Conservation (phyloP, 1,140 invertebrate genomes). For the Venturia canescens region DNA sequence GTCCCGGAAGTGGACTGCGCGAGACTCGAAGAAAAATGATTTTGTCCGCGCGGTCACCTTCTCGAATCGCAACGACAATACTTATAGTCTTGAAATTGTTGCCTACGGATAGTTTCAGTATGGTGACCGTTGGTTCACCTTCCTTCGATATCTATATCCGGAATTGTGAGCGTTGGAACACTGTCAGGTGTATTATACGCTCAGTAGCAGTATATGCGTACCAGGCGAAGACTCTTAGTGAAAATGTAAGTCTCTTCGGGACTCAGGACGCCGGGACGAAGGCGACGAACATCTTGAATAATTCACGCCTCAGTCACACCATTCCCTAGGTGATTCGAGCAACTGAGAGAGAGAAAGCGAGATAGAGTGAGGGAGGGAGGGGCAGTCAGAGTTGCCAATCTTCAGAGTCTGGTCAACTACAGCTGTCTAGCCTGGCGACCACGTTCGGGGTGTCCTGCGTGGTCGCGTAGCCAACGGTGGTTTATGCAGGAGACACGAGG, state of each 20-base stretch:
- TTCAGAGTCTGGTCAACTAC: slow-evolving; percentile 41
- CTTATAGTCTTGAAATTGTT: slow-evolving; percentile 63
- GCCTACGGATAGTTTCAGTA: slow-evolving; percentile 26
- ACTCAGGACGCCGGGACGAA: not conserved
- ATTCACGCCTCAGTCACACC: slow-evolving; percentile 55
- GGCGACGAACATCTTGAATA: slow-evolving; percentile 59
- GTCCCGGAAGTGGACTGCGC: no score
- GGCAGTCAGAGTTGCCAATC: slow-evolving; percentile 31
- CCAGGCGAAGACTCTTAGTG: not conserved
- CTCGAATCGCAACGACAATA: no score
- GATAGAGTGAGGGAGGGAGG: slow-evolving; percentile 1
- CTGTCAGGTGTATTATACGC: slow-evolving; percentile 32
- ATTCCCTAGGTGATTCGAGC: slow-evolving; percentile 22
- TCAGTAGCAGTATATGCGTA: slow-evolving; percentile 18
- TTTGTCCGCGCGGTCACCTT: no score
- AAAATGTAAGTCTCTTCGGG: slow-evolving; percentile 29
- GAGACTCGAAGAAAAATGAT: no score
- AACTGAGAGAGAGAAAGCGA: not conserved
- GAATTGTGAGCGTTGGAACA: slow-evolving; percentile 2
- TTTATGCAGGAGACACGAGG: slow-evolving; percentile 50
- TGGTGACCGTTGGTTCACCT: not conserved
- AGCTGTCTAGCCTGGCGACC: slow-evolving; percentile 31
- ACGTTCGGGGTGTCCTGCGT: slow-evolving; percentile 25
- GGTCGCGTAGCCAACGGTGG: slow-evolving; percentile 28
- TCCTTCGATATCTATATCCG: slow-evolving; percentile 51